A percentile compares a stretch with the other conserved stretches of the same genome.
Conservation (phyloP, 2,888 invertebrate genomes). For the Lissonota sp. region DNA sequence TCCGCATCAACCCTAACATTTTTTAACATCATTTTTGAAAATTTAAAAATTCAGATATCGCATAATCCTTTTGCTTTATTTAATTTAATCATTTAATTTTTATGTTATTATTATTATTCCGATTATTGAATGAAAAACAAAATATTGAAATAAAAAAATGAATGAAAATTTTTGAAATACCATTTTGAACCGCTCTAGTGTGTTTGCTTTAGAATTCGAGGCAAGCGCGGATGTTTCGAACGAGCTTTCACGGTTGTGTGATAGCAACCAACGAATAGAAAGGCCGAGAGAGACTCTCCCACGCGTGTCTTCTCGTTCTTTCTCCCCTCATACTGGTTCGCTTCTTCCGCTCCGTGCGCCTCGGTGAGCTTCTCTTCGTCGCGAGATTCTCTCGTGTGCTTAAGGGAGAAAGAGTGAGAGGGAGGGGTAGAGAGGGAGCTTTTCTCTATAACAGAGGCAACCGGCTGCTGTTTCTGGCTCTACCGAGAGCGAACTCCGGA, state of each 20-base stretch:
- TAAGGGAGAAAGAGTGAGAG: slow-evolving; percentile 7
- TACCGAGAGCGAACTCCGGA: slow-evolving; percentile 46
- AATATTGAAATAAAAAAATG: too few relatives aligned
- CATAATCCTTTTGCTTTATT: too few relatives aligned
- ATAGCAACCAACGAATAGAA: slow-evolving; percentile 19
- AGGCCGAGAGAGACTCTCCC: not conserved
- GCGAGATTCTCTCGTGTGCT: slow-evolving; percentile 52
- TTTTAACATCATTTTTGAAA: too few relatives aligned
- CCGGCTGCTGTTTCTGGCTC: slow-evolving; percentile 36
- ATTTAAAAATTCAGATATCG: too few relatives aligned
- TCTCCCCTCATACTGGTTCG: slow-evolving; percentile 6
- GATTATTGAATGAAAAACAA: too few relatives aligned
- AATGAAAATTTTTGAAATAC: too few relatives aligned
- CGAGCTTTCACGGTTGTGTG: slow-evolving; percentile 62
- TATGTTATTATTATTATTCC: too few relatives aligned
- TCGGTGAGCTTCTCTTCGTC: slow-evolving; percentile 41
- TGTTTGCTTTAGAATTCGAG: slow-evolving; percentile 39
- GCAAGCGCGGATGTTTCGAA: slow-evolving; percentile 55
- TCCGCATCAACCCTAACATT: too few relatives aligned
- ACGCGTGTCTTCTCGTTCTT: not conserved
- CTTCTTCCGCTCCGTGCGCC: slow-evolving; percentile 41
- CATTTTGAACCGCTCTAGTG: too few relatives aligned
- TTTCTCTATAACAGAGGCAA: slow-evolving; percentile 35
- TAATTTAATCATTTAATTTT: too few relatives aligned
- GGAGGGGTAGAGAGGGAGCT: slow-evolving; percentile 17